Conservation (phyloP, 2,113 vertebrate genomes). For the Myiopsitta monachus region DNA sequence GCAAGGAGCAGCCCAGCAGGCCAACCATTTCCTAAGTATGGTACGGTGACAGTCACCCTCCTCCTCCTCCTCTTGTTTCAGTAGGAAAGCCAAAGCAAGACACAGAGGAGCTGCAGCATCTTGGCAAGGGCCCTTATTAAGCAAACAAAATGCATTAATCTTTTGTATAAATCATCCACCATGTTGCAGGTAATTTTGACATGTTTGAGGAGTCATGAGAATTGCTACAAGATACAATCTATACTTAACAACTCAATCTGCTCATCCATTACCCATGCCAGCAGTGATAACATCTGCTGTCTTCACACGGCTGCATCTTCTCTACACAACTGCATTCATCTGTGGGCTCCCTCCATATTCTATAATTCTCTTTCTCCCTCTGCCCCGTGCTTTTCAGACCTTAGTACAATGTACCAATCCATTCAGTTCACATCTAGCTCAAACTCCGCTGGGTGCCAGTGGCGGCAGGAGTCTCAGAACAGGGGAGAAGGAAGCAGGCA, state of each 20-base stretch:
- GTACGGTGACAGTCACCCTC: background rate
- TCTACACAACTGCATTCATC: accelerated
- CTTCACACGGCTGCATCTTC: background rate
- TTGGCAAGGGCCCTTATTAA: constrained; percentile 8
- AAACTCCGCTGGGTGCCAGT: background rate
- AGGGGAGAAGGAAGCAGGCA: background rate
- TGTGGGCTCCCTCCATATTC: background rate
- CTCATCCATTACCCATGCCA: background rate
- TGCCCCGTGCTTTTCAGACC: background rate
- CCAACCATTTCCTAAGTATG: background rate
- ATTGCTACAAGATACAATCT: constrained; percentile 30
- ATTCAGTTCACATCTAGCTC: background rate
- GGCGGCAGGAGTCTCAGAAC: accelerated
- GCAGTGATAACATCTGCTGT: background rate
- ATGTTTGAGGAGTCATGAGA: background rate
- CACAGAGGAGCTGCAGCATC: background rate
- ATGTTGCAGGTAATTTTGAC: background rate
- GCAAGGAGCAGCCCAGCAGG: accelerated
- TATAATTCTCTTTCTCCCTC: background rate
- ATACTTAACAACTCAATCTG: background rate
- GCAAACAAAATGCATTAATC: constrained; percentile 1
- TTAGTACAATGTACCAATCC: background rate
- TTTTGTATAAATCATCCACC: background rate
- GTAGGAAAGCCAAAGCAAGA: background rate
- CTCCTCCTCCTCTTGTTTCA: background rate